Evolutionary conservation across 2,113 vertebrate genomes (phyloP), one percentile per base, ranked within the genome.

Genomic region (Hemibates koningsi): DNA sequence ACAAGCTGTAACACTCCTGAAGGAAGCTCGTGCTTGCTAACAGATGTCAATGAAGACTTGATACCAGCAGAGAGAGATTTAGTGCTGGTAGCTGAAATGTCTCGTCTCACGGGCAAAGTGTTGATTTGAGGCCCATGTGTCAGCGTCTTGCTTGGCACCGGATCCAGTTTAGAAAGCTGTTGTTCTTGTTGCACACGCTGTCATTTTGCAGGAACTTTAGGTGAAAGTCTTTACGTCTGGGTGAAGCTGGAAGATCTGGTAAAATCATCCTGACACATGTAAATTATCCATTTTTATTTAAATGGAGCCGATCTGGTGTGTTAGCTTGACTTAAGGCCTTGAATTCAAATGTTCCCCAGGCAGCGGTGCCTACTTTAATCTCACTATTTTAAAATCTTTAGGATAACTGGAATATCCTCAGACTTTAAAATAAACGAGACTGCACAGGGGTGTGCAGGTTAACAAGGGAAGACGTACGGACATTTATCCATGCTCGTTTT

Each of bases 401-500:
- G 17, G n/a, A 0, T 6, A 27, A 78, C 16, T 78, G 0, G 16
- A 29, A 32, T 78, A 50, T 78, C 45, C 45, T 12, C 27, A n/a
- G 9, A 32, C 45, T 50, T 50, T 19, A 19, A 76, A 78, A 19
- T 0, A 32, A 32, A 78, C 19, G 6, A 78, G 9, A 50, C 16
- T 12, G 71, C n/a, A 17, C 4, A 50, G 9, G 10, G 16, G 14
- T 19, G 9, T 50, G 16, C 71, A 78, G 27, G 10, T 50, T n/a
- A 4, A 32, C 73, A 50, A 52, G 17, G 17, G 27, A 1, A 50
- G 9, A 66, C 1, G 2, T 32, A n/a, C 13, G 3, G 6, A 50
- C 43, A 78, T 12, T 50, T 32, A 1, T 0, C 16, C 1, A 7
- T 78, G 73, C 45, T 78, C 0, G 16, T 32, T 8, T 78, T 29